Base-by-base conservation (phyloP, 53 echinoderm and acorn worm genomes). In the Antedon mediterranea region DNA sequence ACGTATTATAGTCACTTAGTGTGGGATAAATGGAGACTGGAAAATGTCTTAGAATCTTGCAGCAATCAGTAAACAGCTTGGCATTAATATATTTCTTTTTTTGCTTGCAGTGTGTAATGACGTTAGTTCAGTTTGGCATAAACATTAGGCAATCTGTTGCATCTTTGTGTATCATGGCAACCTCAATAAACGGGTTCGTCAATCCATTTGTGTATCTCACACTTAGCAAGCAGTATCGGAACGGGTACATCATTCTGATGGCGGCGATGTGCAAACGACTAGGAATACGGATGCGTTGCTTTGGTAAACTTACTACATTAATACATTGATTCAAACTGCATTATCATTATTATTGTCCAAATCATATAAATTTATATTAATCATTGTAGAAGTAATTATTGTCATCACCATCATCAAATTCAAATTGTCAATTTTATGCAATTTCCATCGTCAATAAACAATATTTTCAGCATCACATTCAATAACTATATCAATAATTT, bases 131-230 rank as follows among this genome's bases (percentile, higher is more conserved):
- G 42, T 84, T 83, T 43, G 92, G 97, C 0, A 75, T 80, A 33
- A 85, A 82, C 7, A 92, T 97, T 43, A 87, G 88, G 32, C 88
- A 89, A 74, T 44, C 90, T 30, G 87, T 97, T 34, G 97, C 97
- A 0, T 87, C 90, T 0, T 93, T 93, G 33, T 89, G 92, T n/a
- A 44, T 97, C 18, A 86, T 91, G 87, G 93, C 92, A 79, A 97
- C 97, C 18, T 90, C 92, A 29, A 82, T 97, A 30, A 97, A 92
- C 32, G 97, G 92, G 8, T 84, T 97, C 15, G 80, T 93, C 83
- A 97, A 97, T 74, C 97, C 97, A 27, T 78, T 97, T 30, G 88
- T 97, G 43, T 97, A 97, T 79, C 86, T 87, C 80, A 83, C 81
- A 43, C 88, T 97, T 30, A 97, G 97, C 81, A 85, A 87, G 34